These are phyloP conservation scores for Rhinichthys osculus DNA, from an alignment of 2,797 vertebrate species.

Conservation along the genomic window DNA sequence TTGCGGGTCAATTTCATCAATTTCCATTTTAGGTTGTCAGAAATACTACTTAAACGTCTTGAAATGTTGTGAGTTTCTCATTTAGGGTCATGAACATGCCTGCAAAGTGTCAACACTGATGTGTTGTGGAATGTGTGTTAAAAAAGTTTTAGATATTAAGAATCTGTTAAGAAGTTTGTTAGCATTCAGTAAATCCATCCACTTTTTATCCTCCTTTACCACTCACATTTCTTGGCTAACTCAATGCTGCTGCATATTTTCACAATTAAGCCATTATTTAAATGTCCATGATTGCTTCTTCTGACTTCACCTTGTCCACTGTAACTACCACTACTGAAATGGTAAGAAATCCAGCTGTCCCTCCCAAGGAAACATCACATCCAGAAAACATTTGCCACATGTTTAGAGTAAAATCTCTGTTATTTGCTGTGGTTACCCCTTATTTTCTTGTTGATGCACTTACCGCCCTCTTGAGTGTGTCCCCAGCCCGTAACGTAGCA, in stretches of 20 bases:
- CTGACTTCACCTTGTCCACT: background rate
- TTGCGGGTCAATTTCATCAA: background rate
- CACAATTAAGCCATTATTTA: background rate
- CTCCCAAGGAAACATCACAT: background rate
- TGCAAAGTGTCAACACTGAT: background rate
- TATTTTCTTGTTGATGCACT: constrained; percentile 32
- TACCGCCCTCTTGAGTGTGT: constrained; percentile 65
- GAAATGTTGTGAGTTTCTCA: background rate
- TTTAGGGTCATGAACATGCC: background rate
- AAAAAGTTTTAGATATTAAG: background rate
- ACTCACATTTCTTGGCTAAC: background rate
- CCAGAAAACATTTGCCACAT: background rate
- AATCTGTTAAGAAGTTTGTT: background rate
- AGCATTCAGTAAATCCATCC: background rate
- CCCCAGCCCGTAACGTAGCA: constrained; percentile 90
- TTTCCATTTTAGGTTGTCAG: background rate
- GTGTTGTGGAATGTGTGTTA: background rate
- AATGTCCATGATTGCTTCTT: background rate
- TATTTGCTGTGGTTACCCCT: background rate
- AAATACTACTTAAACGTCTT: background rate
- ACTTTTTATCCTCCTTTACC: background rate
- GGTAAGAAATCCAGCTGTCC: background rate
- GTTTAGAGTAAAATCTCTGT: background rate
- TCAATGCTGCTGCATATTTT: background rate
- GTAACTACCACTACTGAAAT: constrained; percentile 5